These are phyloP conservation scores for Buteo buteo DNA, from an alignment of 2,113 vertebrate genomes.

Conservation along the genomic window DNA sequence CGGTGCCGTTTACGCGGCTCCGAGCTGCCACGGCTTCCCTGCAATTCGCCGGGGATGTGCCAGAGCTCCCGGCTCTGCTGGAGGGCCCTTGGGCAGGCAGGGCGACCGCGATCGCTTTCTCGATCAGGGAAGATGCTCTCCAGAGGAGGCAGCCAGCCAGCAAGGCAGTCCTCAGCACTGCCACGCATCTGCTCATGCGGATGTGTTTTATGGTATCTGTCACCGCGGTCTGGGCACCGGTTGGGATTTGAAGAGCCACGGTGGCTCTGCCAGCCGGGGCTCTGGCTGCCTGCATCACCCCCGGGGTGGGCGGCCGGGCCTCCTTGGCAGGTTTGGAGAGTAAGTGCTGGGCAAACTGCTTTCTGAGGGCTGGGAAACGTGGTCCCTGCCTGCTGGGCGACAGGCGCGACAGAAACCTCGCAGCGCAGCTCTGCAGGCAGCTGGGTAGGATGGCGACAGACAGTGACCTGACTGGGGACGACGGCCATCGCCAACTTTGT, in stretches of 20 bases:
- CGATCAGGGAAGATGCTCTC: background rate
- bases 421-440: fast-evolving
- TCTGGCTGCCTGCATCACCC: background rate
- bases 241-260: fast-evolving
- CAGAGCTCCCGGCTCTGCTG: background rate
- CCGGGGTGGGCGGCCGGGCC: fast-evolving
- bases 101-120: background rate
- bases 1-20: background rate
- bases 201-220: background rate
- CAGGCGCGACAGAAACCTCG: fast-evolving
- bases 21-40: background rate
- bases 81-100: background rate
- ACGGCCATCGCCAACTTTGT: background rate
- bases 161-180: background rate
- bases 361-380: background rate
- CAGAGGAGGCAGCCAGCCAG: background rate
- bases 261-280: background rate
- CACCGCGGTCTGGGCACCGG: background rate
- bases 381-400: background rate
- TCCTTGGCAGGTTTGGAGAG: background rate
- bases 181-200: fast-evolving
- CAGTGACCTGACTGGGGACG: background rate
- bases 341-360: background rate
- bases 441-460: fast-evolving
- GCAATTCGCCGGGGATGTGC: background rate